These are phyloP conservation scores for Bubo bubo DNA, from an alignment of 2,113 vertebrate genomes.

Conservation along the genomic window DNA sequence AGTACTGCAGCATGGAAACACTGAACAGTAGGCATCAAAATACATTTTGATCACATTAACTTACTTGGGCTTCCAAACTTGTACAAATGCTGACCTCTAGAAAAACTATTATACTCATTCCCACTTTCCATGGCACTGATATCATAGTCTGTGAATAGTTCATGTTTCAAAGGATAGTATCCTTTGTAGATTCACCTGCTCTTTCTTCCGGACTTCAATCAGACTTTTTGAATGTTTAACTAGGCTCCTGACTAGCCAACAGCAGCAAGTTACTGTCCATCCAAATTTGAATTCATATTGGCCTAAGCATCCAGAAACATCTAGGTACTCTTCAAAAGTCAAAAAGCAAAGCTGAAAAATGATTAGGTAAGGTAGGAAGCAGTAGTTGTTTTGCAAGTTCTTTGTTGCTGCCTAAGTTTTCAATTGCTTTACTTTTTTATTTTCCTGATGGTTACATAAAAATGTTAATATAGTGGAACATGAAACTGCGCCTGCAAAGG, in stretches of 20 bases:
- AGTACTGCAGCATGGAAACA: neutral
- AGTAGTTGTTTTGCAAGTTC: neutral
- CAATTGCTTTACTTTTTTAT: neutral
- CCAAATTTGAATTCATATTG: neutral
- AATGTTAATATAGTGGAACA: neutral
- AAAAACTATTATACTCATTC: neutral
- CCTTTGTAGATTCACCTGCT: neutral
- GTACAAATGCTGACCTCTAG: neutral
- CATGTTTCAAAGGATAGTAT: neutral
- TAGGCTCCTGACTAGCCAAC: neutral
- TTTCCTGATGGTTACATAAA: neutral
- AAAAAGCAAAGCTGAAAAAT: neutral
- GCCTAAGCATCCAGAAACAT: neutral
- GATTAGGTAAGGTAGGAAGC: neutral
- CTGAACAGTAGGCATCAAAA: neutral
- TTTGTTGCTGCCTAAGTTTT: neutral
- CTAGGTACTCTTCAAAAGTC: neutral
- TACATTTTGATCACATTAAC: neutral
- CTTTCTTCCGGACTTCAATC: neutral
- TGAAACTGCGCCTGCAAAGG: neutral
- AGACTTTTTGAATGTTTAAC: neutral
- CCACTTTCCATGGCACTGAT: neutral
- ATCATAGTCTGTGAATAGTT: neutral
- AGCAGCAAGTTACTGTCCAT: neutral
- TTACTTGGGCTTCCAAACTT: neutral